Base-by-base conservation (phyloP, 2,113 vertebrate species). In the Aplodontia rufa region DNA sequence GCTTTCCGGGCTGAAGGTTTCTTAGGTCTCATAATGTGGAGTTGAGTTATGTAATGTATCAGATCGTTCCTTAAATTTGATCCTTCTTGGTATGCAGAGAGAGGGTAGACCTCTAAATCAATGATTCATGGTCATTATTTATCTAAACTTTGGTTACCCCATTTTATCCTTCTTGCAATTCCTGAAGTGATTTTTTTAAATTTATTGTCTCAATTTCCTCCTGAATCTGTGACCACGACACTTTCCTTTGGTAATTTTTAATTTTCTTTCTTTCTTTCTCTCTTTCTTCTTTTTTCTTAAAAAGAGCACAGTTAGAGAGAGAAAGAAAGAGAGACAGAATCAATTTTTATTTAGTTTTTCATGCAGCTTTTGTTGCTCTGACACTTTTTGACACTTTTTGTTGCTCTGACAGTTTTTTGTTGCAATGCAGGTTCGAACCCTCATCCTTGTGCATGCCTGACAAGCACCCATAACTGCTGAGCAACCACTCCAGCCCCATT, bases 141-240 rank as follows among this genome's bases (percentile, higher is more conserved):
- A 86, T 85, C 80, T 71, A 20, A 64, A 55, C 64, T 76, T 81
- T 30, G n/a, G 17, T 69, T 86, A 4, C 26, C 4, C 13, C 40
- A 84, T 79, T 94, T n/a, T 32, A 17, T 16, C 66, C 37, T 91
- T 74, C 49, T 72, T 47, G 13, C 14, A 74, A 22, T 86, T 93
- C 24, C 30, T 74, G 35, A 71, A 58, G 47, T 58, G 3, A 47
- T 68, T 80, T 51, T 80, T 90, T 17, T n/a, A n/a, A 69, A 81
- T 62, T 72, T 7, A 53, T 58, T 94, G 58, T 35, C 51, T 84
- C 79, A 64, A 6, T 87, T 81, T 93, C 42, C 45, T 93, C 42
- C 19, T 74, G 30, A 76, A 45, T 58, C 30, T 91, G 35, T 68
- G 35, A 24, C 69, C 47, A 78, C 16, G 47, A 78, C 45, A 88